Evolutionary conservation across 2,113 vertebrate species (phyloP), one percentile per base, ranked within the genome.

Genomic region (Salvelinus fontinalis): DNA sequence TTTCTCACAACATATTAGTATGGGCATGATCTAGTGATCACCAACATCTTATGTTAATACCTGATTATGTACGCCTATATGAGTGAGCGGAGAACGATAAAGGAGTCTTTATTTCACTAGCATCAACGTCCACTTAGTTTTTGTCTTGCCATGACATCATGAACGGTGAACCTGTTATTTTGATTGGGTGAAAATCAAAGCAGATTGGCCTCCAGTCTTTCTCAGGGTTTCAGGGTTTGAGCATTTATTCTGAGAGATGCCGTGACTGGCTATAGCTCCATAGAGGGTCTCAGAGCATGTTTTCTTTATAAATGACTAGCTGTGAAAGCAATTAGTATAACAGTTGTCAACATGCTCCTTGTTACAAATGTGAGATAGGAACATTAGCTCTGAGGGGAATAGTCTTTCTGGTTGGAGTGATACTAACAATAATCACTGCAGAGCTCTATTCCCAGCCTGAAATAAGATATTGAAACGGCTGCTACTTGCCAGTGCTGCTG

Each of bases 281-380:
- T 24, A 16, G 54, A 2, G 62, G 74, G 78, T 80, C 86, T 83
- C 75, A 64, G 83, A 89, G 76, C 86, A 83, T 90, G 88, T 91
- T 91, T 91, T 88, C 89, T 86, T 91, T 88, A 92, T 90, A 89
- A 88, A 89, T 82, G 81, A 75, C 84, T 90, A 64, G 79, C 91
- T 90, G 91, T 88, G 90, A 93, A 92, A 90, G 91, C 90, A 93
- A 92, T 93, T 92, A 93, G 89, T 66, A 79, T 83, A 90, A 90
- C 89, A 87, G 89, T 93, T 90, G 91, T 92, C 85, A 82, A 89
- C 91, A 90, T 86, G 89, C 86, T 86, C 85, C 81, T 86, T 29
- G 83, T 85, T 83, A 85, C 80, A 75, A 82, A 86, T 83, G 83
- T 84, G 88, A 72, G 70, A 87, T 84, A 85, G 83, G 74, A 89